phyloP scores from a whole-genome alignment of 2,888 invertebrate genomes.

The Rotaria magnacalcarata region DNA sequence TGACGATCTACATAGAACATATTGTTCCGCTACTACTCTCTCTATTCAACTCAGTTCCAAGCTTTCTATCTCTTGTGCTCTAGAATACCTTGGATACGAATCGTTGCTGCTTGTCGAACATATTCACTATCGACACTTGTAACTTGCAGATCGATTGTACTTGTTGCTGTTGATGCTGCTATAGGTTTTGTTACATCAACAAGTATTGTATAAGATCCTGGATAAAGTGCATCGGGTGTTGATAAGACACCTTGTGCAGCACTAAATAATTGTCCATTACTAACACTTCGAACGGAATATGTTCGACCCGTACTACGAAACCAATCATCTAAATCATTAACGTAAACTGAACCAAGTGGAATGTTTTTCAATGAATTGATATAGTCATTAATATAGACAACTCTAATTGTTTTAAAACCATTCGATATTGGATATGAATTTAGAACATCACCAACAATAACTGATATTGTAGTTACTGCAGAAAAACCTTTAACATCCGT shows the following conservation, averaged over 20 bases:
- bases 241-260: background rate
- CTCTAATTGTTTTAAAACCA: slow-evolving; percentile 8
- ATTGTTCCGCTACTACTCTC: too few species aligned
- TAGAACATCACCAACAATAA: slow-evolving; percentile 2
- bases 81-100: slow-evolving; percentile 16
- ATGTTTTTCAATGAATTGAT: background rate
- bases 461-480: background rate
- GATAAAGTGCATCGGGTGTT: background rate
- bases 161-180: background rate
- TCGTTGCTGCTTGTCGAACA: slow-evolving; percentile 13
- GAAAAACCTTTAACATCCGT: background rate
- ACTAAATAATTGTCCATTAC: background rate
- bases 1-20: too few species aligned
- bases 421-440: background rate
- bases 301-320: background rate
- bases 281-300: background rate
- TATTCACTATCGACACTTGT: background rate
- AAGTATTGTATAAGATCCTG: background rate
- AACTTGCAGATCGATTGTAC: background rate
- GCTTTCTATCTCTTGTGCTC: too few species aligned
- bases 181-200: background rate
- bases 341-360: slow-evolving; percentile 39
- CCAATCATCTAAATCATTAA: slow-evolving; percentile 45
- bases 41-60: too few species aligned
- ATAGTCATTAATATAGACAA: slow-evolving; percentile 3